Evolutionary conservation across 2,888 invertebrate genomes (phyloP), one percentile per base, ranked within the genome.

Genomic region (Pecten maximus): DNA sequence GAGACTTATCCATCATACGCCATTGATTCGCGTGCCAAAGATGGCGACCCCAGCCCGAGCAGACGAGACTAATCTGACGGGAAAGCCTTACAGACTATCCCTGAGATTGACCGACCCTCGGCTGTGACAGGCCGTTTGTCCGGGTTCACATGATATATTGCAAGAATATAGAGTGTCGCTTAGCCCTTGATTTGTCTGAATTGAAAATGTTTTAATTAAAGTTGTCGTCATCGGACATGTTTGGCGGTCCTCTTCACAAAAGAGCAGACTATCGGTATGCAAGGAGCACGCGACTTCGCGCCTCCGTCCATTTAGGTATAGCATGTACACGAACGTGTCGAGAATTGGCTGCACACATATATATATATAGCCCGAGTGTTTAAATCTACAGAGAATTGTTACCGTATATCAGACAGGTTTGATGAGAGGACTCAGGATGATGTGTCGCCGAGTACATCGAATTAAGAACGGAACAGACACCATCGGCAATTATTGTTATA

Each of bases 1-100:
- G 2, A 74, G 74, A 74, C 74, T 74, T 74, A 74, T 74, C 74
- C 74, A 74, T 74, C 74, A 74, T 28, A 8, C 74, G 8, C 74
- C 74, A 74, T 74, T 74, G 74, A 74, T 74, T 74, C 74, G 74
- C 35, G 74, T 74, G 74, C 74, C 74, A 74, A 74, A 74, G 74
- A 74, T 74, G 74, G 74, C 74, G 74, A 74, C 74, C 60, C 28
- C 74, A 10, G 74, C 35, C 23, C 74, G 74, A 74, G 74, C 74
- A 28, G 28, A 10, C 74, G 74, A 74, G 28, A 74, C 74, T 74
- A 28, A 74, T 74, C 74, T 74, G 74, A 74, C 23, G 74, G 28
- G 50, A 74, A 16, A 16, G 2, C 74, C 23, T 74, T 74, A 35
- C 74, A 74, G 74, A 74, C 28, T 35, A 35, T 35, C 74, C 10